These are phyloP conservation scores for Trematomus bernacchii DNA, from an alignment of 2,797 vertebrate species.

Conservation along the genomic window DNA sequence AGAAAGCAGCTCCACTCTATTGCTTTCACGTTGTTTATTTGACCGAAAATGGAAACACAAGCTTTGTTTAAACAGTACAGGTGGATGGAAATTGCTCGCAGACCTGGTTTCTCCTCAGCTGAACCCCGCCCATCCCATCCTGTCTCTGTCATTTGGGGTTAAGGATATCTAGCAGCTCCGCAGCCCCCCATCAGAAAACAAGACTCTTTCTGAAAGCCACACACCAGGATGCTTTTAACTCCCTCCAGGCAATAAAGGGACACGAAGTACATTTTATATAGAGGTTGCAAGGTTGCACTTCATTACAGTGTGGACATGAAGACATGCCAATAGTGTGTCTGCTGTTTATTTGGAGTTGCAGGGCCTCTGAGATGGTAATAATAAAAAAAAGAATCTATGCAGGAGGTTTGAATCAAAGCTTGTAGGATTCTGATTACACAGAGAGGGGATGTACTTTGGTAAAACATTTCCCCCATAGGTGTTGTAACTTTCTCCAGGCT, in stretches of 20 bases:
- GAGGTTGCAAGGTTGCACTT: slow-evolving; percentile 75
- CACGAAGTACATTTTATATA: slow-evolving; percentile 73
- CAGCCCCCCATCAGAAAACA: slow-evolving; percentile 62
- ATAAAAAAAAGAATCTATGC: slow-evolving; percentile 61
- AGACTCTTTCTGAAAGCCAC: slow-evolving; percentile 65
- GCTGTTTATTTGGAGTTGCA: slow-evolving; percentile 71
- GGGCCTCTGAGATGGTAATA: slow-evolving; percentile 51
- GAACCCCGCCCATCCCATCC: slow-evolving; percentile 44
- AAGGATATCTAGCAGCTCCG: slow-evolving; percentile 53
- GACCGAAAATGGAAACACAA: slow-evolving; percentile 55
- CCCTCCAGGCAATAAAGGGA: slow-evolving; percentile 74
- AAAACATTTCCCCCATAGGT: slow-evolving; percentile 42
- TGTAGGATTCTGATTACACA: slow-evolving; percentile 63
- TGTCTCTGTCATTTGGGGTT: slow-evolving; percentile 65
- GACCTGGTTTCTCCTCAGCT: slow-evolving; percentile 47
- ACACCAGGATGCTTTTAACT: slow-evolving; percentile 69
- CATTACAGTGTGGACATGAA: slow-evolving; percentile 75
- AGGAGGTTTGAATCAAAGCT: slow-evolving; percentile 69
- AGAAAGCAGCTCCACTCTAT: slow-evolving; percentile 22
- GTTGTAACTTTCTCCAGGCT: slow-evolving; percentile 24
- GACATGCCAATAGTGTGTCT: slow-evolving; percentile 67
- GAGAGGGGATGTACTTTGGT: slow-evolving; percentile 34
- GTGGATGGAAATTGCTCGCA: slow-evolving; percentile 77
- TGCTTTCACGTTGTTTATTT: slow-evolving; percentile 69
- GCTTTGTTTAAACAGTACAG: slow-evolving; percentile 53